These are phyloP conservation scores for Dicrostonyx torquatus DNA, from an alignment of 2,797 vertebrate species.

Conservation along the genomic window DNA sequence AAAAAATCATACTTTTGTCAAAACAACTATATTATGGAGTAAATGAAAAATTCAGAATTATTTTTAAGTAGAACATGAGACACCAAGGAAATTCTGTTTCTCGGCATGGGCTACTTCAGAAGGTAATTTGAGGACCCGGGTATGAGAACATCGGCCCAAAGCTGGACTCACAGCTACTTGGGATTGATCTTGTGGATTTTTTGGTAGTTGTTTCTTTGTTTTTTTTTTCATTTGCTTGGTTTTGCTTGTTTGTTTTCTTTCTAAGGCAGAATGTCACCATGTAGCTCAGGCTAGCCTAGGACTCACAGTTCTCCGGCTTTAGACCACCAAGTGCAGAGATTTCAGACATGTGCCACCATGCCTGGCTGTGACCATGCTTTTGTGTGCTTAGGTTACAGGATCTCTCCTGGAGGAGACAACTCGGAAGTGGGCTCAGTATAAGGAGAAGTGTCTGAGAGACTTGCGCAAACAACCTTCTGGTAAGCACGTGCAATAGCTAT, in stretches of 20 bases:
- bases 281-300: background rate
- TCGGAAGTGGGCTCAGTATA: conserved; percentile 90
- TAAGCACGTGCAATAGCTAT: conserved; percentile 82
- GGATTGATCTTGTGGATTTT: background rate
- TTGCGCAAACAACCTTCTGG: conserved; percentile 86
- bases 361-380: conserved; percentile 38
- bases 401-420: conserved; percentile 91
- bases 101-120: background rate
- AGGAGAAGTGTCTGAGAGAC: conserved; percentile 89
- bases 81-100: background rate
- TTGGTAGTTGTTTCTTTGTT: background rate
- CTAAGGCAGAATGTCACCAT: background rate
- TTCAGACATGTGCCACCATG: background rate
- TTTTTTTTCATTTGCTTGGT: too few relatives aligned
- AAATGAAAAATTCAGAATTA: background rate
- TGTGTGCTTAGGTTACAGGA: conserved; percentile 85
- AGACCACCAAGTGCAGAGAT: background rate
- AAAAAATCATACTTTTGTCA: background rate
- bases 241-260: background rate
- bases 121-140: background rate
- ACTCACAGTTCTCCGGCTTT: too few relatives aligned
- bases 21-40: background rate
- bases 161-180: background rate
- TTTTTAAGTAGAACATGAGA: background rate
- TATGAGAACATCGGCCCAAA: background rate